phyloP scores from a whole-genome alignment of 2,888 invertebrate genomes.

The Cerceris ruficornis region DNA sequence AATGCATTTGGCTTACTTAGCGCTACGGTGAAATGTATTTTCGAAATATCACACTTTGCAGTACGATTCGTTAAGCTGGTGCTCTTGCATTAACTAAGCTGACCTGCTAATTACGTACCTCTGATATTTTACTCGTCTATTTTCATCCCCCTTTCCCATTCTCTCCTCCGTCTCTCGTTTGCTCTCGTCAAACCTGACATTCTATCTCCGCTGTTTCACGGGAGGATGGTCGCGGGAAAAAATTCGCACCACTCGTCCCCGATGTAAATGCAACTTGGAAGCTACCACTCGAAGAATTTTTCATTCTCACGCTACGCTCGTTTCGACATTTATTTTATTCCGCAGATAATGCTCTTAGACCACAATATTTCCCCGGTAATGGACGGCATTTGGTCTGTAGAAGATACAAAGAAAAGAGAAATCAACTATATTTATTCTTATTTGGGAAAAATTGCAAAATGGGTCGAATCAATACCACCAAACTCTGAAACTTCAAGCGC shows the following conservation, averaged over 20 bases:
- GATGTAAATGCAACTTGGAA: background rate
- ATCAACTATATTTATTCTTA: too few relatives aligned
- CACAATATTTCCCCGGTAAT: too few relatives aligned
- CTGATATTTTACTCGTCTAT: slow-evolving; percentile 52
- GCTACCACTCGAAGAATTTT: background rate
- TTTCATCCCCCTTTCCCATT: slow-evolving; percentile 36
- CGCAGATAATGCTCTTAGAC: background rate
- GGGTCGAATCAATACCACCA: too few relatives aligned
- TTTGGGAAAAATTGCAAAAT: too few relatives aligned
- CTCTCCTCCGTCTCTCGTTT: slow-evolving; percentile 16
- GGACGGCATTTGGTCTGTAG: too few relatives aligned
- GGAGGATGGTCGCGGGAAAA: slow-evolving; percentile 15
- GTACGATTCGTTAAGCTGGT: slow-evolving; percentile 63
- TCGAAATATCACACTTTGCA: slow-evolving; percentile 41
- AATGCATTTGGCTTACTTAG: slow-evolving; percentile 36
- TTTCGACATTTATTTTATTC: background rate
- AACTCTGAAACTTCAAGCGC: too few relatives aligned
- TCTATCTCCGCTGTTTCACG: slow-evolving; percentile 31
- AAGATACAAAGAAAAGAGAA: too few relatives aligned
- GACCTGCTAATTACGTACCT: slow-evolving; percentile 58
- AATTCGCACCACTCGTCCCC: background rate
- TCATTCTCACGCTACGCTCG: background rate
- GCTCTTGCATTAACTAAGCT: slow-evolving; percentile 56
- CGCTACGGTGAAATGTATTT: slow-evolving; percentile 48
- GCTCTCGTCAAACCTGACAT: slow-evolving; percentile 28